A percentile compares a stretch with the other conserved stretches of the same genome.
These are phyloP conservation scores for Cartodere bifasciata DNA, from an alignment of 2,888 invertebrate genomes.

Conservation along the genomic window DNA sequence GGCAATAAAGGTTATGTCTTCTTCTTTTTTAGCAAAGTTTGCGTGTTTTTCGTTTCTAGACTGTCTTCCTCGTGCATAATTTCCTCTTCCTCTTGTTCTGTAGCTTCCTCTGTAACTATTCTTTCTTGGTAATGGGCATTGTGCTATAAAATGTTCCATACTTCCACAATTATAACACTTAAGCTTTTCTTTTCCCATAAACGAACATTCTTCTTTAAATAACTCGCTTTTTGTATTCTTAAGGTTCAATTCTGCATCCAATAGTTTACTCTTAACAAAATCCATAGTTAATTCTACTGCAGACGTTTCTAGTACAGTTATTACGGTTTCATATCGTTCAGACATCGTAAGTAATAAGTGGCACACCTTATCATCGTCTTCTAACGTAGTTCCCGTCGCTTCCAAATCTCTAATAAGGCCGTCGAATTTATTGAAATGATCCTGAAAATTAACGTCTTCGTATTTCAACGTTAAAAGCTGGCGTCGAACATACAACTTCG, in stretches of 20 bases:
- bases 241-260: constrained; percentile 17
- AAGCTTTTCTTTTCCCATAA: constrained; percentile 7
- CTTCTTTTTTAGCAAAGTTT: constrained; percentile 1
- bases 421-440: constrained; percentile 19
- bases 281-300: constrained; percentile 16
- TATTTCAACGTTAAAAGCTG: constrained; percentile 14
- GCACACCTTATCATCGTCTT: constrained; percentile 19
- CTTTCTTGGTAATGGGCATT: constrained; percentile 8
- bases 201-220: constrained; percentile 9
- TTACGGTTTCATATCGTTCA: constrained; percentile 16
- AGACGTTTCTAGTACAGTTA: constrained; percentile 19
- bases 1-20: constrained; percentile 7
- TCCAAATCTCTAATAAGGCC: constrained; percentile 17
- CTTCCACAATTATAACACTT: constrained; percentile 10
- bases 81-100: neutral
- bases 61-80: neutral
- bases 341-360: constrained; percentile 17
- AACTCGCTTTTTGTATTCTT: constrained; percentile 9
- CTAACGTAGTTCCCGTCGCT: constrained; percentile 15
- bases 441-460: constrained; percentile 15
- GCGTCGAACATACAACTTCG: constrained; percentile 1
- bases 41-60: constrained; percentile 1
- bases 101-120: constrained; percentile 5
- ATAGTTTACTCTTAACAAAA: constrained; percentile 17
- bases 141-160: constrained; percentile 7